Evolutionary conservation across 2,888 invertebrate genomes (phyloP).

Genomic region (Hipparchia sbordonii): DNA sequence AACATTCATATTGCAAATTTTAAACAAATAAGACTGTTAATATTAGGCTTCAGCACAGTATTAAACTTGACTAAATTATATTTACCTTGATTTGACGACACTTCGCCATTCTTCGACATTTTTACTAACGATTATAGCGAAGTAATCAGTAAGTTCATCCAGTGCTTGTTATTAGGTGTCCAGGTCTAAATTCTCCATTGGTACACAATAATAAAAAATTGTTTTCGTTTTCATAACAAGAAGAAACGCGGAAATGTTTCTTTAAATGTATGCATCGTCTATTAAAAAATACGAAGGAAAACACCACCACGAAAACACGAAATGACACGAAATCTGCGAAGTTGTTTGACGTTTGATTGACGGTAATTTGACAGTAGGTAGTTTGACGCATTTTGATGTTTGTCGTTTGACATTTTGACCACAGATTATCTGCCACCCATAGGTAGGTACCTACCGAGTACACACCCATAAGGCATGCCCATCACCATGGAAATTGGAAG

Average conservation of each 20-base stretch:
- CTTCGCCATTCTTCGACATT: slow-evolving; percentile 89
- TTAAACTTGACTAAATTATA: not conserved
- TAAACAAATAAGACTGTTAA: not conserved
- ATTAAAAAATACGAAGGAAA: slow-evolving; percentile 26
- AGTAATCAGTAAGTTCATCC: slow-evolving; percentile 50
- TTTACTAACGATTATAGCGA: slow-evolving; percentile 49
- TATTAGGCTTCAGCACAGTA: not conserved
- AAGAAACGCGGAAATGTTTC: slow-evolving; percentile 37
- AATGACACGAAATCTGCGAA: slow-evolving; percentile 19
- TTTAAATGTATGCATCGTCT: slow-evolving; percentile 43
- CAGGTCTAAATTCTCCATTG: slow-evolving; percentile 68
- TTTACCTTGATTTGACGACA: slow-evolving; percentile 85
- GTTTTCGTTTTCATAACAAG: slow-evolving; percentile 59
- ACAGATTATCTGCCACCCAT: too few species aligned
- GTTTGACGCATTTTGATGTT: too few species aligned
- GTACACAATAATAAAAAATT: slow-evolving; percentile 52
- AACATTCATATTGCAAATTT: slow-evolving; percentile 34
- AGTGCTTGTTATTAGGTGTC: slow-evolving; percentile 61
- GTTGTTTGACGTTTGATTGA: not conserved
- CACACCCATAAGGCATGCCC: too few species aligned
- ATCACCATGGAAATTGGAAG: too few species aligned
- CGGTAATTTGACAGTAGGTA: too few species aligned
- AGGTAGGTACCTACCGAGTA: too few species aligned
- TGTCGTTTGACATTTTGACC: too few species aligned
- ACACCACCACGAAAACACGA: slow-evolving; percentile 36